Conservation (phyloP, 2,888 invertebrate species). For the Amblyjoppa fuscipennis region DNA sequence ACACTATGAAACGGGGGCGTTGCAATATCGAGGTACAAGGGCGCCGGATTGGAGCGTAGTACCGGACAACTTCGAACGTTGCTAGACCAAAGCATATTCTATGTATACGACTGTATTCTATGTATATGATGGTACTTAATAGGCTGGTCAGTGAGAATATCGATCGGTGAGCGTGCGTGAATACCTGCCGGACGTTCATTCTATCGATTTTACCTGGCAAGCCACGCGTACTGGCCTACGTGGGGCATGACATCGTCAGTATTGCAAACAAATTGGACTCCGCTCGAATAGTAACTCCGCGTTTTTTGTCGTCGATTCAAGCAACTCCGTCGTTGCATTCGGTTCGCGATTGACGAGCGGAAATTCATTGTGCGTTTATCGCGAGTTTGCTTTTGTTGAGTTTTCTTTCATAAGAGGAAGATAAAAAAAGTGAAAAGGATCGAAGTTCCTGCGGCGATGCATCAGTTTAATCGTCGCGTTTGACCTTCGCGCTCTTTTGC, state of each 20-base stretch:
- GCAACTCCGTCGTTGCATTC: not conserved
- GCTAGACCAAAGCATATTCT: constrained; percentile 2
- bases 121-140: constrained; percentile 30
- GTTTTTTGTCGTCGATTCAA: not conserved
- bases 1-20: not conserved
- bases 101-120: not conserved
- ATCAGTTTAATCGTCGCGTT: not conserved
- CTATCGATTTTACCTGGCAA: constrained; percentile 76
- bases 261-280: constrained; percentile 38
- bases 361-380: not conserved
- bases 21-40: constrained; percentile 1
- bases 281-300: not conserved
- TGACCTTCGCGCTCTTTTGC: not conserved
- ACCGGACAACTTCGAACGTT: not conserved
- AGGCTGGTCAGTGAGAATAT: constrained; percentile 68
- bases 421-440: not conserved
- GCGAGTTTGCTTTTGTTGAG: not conserved
- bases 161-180: constrained; percentile 74
- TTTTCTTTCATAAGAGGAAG: not conserved
- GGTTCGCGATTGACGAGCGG: not conserved
- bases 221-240: constrained; percentile 46
- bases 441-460: not conserved
- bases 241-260: constrained; percentile 34
- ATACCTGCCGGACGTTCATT: constrained; percentile 73
- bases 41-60: not conserved